phyloP scores from a whole-genome alignment of 2,113 vertebrate species.

The Ictalurus punctatus region DNA sequence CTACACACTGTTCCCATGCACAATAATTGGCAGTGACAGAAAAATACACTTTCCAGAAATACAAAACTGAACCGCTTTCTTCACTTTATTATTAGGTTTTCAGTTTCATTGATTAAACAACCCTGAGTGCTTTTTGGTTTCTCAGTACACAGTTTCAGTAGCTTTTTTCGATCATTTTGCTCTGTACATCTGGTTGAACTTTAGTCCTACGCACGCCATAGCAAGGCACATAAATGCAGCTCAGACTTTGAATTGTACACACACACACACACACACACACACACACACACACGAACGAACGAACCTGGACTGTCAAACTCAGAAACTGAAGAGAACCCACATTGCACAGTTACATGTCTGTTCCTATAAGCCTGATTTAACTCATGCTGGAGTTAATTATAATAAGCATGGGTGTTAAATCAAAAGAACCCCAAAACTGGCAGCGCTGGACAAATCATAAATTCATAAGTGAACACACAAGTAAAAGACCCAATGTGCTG shows the following conservation, averaged over 20 bases:
- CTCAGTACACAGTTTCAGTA: conserved; percentile 40
- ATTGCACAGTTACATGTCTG: background rate
- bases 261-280: background rate
- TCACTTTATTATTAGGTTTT: conserved; percentile 10
- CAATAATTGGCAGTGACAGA: background rate
- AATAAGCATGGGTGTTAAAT: background rate
- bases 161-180: background rate
- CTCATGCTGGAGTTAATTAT: background rate
- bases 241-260: background rate
- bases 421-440: background rate
- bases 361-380: background rate
- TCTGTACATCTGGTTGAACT: conserved; percentile 17
- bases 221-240: background rate
- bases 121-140: conserved; percentile 6
- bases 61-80: background rate
- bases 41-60: background rate
- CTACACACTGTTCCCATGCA: background rate
- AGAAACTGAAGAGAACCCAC: background rate
- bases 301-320: background rate
- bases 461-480: background rate
- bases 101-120: conserved; percentile 40
- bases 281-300: no score
- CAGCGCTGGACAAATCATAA: background rate
- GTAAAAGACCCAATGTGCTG: background rate
- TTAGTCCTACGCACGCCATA: background rate